Evolutionary conservation across 2,113 vertebrate genomes (phyloP), one percentile per base, ranked within the genome.

Genomic region (Crypturellus undulatus): DNA sequence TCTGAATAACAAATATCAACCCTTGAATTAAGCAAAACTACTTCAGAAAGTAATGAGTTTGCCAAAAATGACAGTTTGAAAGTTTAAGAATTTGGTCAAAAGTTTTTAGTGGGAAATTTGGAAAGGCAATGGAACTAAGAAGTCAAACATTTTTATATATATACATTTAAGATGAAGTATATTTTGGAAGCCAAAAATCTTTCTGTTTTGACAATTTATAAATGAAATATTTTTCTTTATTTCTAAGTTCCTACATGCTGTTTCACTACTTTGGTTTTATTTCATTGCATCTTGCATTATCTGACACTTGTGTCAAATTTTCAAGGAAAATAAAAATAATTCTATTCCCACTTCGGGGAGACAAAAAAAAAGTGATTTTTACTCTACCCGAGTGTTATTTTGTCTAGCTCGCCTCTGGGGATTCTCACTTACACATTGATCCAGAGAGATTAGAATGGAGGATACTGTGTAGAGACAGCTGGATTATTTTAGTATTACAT

Each of bases 111-210:
- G 2, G 28, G 62, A 70, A 90, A 65, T 2, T 4, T 56, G 4
- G 77, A 62, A 2, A 65, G 77, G 0, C 3, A 8, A 5, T 56
- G 6, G 3, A 12, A 42, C 42, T 4, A 38, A 25, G 3, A 38
- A 25, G 3, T 15, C 5, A 59, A 73, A 80, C 2, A 28, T 34
- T 87, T 72, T 21, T 16, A 51, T n/a, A 10, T 1, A 28, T 3
- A 28, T 1, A 32, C 3, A 28, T 3, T 63, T 16, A 79, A 26
- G 16, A 32, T 34, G 32, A 87, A 63, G 8, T 59, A 49, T 5
- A 49, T 36, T 43, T 28, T 75, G 10, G 16, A 92, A 85, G 12
- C 2, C 52, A 1, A 1, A 3, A 59, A 47, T 68, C 0, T 3
- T 51, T 47, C 30, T 30, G 12, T 75, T 64, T 12, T 54, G 18